These are phyloP conservation scores for Hormiphora californensis DNA, from an alignment of 37 sponge, comb jelly and placozoan genomes.

Conservation along the genomic window DNA sequence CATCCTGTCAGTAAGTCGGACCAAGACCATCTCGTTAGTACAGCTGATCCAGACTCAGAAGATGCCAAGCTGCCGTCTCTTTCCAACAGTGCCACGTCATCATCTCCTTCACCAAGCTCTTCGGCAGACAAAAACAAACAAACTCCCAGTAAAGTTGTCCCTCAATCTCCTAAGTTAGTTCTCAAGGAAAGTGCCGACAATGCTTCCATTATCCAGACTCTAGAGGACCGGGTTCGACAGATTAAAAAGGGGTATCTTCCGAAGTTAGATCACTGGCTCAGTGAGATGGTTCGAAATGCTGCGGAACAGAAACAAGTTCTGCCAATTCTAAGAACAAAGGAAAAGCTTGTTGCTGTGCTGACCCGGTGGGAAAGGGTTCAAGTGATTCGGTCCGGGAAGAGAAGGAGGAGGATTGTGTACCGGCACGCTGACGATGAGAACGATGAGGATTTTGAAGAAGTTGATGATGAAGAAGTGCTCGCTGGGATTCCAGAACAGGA, in stretches of 20 bases:
- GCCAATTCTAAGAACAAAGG: constrained; percentile 16
- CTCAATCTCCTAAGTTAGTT: no score
- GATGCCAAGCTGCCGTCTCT: neutral
- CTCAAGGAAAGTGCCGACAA: neutral
- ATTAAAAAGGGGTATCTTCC: neutral
- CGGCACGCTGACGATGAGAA: neutral
- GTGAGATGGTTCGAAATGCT: constrained; percentile 5
- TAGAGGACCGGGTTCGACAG: constrained; percentile 30
- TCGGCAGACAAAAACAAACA: neutral
- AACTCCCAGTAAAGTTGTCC: no score
- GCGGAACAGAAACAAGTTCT: constrained; percentile 20
- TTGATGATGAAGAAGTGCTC: constrained; percentile 4
- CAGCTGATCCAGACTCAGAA: neutral
- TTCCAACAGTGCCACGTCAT: neutral
- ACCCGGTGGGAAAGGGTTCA: neutral
- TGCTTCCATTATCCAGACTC: neutral
- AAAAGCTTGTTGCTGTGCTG: neutral
- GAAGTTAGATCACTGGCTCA: neutral
- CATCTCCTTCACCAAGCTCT: neutral
- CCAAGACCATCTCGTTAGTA: no score
- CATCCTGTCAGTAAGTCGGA: no score
- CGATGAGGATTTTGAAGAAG: constrained; percentile 35
- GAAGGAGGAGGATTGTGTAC: constrained; percentile 25
- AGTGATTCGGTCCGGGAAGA: neutral
- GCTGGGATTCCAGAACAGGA: constrained; percentile 7